These are phyloP conservation scores for Leptestheria dahalacensis DNA, from an alignment of 1,140 invertebrate genomes.

Conservation along the genomic window DNA sequence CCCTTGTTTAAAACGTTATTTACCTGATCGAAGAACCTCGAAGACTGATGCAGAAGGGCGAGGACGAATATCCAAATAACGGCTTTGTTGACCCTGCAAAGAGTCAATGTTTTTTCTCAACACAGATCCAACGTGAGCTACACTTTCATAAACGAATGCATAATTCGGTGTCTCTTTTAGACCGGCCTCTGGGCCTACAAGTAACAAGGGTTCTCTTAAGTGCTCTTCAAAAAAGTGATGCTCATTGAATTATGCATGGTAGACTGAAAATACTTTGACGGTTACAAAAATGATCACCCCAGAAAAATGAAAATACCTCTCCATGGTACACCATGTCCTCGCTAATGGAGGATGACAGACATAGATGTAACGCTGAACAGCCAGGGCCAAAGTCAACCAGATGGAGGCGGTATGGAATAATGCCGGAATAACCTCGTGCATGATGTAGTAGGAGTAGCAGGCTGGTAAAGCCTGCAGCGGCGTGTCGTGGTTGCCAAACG, in stretches of 20 bases:
- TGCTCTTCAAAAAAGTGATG: too few relatives aligned
- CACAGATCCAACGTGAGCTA: background rate
- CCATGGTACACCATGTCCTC: constrained; percentile 68
- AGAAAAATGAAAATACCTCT: background rate
- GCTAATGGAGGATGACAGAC: constrained; percentile 76
- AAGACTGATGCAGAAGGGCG: constrained; percentile 60
- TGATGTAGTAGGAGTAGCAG: constrained; percentile 60
- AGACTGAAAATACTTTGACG: background rate
- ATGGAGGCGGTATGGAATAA: constrained; percentile 85
- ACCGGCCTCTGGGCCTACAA: too few relatives aligned
- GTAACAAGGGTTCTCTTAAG: too few relatives aligned
- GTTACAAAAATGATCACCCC: too few relatives aligned
- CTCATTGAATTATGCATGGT: background rate
- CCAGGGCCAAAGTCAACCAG: constrained; percentile 72
- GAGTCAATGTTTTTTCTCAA: background rate
- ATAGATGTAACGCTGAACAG: constrained; percentile 79
- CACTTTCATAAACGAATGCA: background rate
- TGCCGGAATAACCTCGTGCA: constrained; percentile 62
- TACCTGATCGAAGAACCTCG: constrained; percentile 55
- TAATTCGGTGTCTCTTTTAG: background rate
- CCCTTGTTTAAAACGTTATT: too few relatives aligned
- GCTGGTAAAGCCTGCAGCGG: constrained; percentile 50
- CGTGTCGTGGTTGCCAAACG: constrained; percentile 59
- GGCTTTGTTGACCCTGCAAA: constrained; percentile 53
- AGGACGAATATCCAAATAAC: constrained; percentile 55